Conservation (phyloP, 2,797 vertebrate species). For the Spinibarbus caldwelli region DNA sequence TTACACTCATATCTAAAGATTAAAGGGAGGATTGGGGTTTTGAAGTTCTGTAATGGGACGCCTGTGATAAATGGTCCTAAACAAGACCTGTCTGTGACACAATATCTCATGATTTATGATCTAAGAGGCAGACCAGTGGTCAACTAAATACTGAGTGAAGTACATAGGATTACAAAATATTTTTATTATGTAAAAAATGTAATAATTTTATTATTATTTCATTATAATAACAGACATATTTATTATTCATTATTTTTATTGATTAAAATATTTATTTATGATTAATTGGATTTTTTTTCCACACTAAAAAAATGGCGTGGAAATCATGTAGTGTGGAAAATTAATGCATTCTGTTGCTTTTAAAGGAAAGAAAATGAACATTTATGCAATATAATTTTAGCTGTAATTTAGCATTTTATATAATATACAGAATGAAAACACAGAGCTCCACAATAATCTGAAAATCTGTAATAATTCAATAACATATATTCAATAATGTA, state of each 20-base stretch:
- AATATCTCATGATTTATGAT: conserved; percentile 24
- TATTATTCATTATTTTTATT: not conserved
- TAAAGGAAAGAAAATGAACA: not conserved
- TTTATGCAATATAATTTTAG: not conserved
- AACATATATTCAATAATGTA: not conserved
- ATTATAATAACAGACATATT: not conserved
- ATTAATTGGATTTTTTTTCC: not conserved
- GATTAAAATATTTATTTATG: not conserved
- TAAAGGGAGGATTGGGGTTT: conserved; percentile 54
- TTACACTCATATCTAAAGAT: conserved; percentile 50
- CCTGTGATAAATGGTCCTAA: conserved; percentile 51
- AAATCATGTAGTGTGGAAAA: not conserved
- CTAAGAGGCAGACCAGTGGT: conserved; percentile 18
- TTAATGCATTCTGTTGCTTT: not conserved
- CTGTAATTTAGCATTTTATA: not conserved
- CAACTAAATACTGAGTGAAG: not conserved
- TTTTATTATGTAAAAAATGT: too few relatives aligned
- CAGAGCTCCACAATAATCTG: not conserved
- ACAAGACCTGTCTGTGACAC: conserved; percentile 16
- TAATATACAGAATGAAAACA: not conserved
- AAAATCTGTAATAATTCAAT: not conserved
- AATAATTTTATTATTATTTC: too few relatives aligned
- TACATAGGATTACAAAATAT: too few relatives aligned
- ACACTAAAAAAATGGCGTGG: too few relatives aligned
- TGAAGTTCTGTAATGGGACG: conserved; percentile 54